Conservation (phyloP, 2,113 vertebrate species). For the Struthidea cinerea region DNA sequence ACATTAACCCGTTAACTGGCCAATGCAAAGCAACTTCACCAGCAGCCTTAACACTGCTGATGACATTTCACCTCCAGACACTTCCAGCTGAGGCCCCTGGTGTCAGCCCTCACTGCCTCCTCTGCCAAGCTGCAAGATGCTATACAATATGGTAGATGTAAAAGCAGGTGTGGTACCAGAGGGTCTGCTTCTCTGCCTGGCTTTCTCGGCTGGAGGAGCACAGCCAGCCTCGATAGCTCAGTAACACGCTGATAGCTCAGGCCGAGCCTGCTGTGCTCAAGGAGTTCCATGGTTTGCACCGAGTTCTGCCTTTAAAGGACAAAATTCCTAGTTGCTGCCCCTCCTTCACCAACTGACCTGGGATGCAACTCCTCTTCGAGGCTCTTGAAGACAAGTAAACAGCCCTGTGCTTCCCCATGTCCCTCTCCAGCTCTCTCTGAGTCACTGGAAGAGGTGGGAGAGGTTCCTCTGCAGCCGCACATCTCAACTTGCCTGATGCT, state of each 20-base stretch:
- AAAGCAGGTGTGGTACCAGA: not conserved
- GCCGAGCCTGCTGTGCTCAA: rapidly evolving
- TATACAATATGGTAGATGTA: not conserved
- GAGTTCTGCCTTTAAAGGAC: constrained; percentile 6
- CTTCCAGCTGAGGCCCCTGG: not conserved
- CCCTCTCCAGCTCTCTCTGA: not conserved
- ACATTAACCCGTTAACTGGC: not conserved
- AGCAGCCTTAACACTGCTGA: not conserved
- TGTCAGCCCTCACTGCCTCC: not conserved
- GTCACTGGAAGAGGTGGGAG: not conserved
- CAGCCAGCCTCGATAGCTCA: not conserved
- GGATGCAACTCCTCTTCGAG: not conserved
- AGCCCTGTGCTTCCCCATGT: not conserved
- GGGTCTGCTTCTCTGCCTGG: not conserved
- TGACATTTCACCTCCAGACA: not conserved
- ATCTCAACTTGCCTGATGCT: not conserved
- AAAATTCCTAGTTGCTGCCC: not conserved
- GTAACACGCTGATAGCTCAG: rapidly evolving
- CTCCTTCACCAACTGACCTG: not conserved
- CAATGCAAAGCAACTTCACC: not conserved
- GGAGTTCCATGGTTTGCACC: not conserved
- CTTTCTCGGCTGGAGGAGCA: not conserved
- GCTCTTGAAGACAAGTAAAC: not conserved
- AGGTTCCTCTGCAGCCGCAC: not conserved
- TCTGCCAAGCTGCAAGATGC: not conserved